These are phyloP conservation scores for Mactromeris polynyma DNA, from an alignment of 2,888 invertebrate genomes.

Conservation along the genomic window DNA sequence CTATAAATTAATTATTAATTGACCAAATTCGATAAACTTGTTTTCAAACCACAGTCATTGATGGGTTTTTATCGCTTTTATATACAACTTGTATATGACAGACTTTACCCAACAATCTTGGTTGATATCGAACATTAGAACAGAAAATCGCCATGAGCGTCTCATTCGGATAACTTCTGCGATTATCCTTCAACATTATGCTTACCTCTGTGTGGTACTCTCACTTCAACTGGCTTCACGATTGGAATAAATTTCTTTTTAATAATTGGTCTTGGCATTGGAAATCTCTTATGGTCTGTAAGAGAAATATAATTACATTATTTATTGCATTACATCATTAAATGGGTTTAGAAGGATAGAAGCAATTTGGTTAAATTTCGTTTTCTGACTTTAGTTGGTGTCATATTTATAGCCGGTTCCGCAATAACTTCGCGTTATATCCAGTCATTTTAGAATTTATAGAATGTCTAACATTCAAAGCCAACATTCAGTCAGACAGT, in stretches of 20 bases:
- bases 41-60: too few species aligned
- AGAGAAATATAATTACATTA: not conserved
- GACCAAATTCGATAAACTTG: too few species aligned
- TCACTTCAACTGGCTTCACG: constrained; percentile 36
- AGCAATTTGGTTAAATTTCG: not conserved
- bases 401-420: not conserved
- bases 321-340: too few species aligned
- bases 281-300: constrained; percentile 20
- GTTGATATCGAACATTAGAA: too few species aligned
- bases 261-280: constrained; percentile 34
- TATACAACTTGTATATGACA: too few species aligned
- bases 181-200: not conserved
- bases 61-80: too few species aligned
- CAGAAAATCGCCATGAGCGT: too few species aligned
- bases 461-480: not conserved
- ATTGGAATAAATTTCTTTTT: constrained; percentile 59
- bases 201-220: constrained; percentile 33
- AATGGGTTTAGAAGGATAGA: not conserved
- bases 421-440: not conserved
- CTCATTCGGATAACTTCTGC: not conserved
- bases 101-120: too few species aligned
- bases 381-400: not conserved
- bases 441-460: not conserved
- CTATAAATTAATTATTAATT: too few species aligned
- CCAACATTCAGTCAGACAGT: not conserved